Conservation (phyloP, 2,797 vertebrate genomes). For the Kryptolebias ocellatus region DNA sequence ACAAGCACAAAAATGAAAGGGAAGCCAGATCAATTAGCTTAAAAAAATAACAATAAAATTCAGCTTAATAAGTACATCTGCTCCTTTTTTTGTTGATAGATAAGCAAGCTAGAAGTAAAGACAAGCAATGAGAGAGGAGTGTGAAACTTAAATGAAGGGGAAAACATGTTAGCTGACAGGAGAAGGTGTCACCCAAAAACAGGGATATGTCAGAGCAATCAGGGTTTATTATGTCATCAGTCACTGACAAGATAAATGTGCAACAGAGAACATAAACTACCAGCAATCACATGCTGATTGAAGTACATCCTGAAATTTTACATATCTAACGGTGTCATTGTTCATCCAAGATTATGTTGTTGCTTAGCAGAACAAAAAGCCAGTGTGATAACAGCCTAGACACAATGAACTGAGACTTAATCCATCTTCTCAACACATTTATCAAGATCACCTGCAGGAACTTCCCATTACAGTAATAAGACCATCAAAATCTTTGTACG, state of each 20-base stretch:
- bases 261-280: slow-evolving; percentile 1
- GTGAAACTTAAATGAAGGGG: not conserved
- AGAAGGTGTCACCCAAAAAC: not conserved
- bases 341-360: not conserved
- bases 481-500: too few species aligned
- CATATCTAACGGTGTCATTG: not conserved
- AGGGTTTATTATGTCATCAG: slow-evolving; percentile 3
- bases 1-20: not conserved
- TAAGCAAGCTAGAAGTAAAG: not conserved
- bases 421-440: too few species aligned
- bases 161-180: not conserved
- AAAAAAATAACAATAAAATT: too few species aligned
- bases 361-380: not conserved
- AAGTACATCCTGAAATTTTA: not conserved
- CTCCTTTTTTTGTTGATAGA: too few species aligned
- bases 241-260: slow-evolving; percentile 1
- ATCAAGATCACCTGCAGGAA: too few species aligned
- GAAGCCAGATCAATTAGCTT: not conserved
- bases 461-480: too few species aligned
- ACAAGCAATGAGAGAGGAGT: not conserved
- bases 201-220: not conserved
- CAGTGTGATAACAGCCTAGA: too few species aligned
- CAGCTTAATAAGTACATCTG: too few species aligned
- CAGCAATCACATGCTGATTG: not conserved
- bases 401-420: too few species aligned